phyloP scores from a whole-genome alignment of 2,888 invertebrate genomes.

The Chrysolina oricalcia region DNA sequence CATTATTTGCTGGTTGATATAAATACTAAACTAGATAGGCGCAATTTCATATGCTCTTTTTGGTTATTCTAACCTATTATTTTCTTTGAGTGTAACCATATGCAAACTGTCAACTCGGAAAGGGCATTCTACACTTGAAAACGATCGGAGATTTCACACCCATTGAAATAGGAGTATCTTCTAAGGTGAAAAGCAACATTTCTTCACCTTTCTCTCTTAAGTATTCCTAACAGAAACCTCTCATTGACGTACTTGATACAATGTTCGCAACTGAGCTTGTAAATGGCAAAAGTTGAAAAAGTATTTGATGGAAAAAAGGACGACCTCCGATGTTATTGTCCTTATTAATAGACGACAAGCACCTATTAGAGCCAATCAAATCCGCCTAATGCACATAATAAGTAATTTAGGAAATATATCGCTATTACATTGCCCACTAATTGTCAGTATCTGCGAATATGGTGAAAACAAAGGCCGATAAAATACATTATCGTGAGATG shows the following conservation, averaged over 20 bases:
- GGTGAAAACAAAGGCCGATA: constrained; percentile 25
- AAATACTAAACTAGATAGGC: too few species aligned
- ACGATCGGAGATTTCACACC: too few species aligned
- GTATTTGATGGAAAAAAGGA: not conserved
- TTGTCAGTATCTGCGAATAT: constrained; percentile 21
- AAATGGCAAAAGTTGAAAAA: not conserved
- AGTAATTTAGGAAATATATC: constrained; percentile 4
- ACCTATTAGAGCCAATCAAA: constrained; percentile 12
- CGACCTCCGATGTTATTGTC: not conserved
- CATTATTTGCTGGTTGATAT: too few species aligned
- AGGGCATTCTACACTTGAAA: too few species aligned
- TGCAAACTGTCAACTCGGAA: too few species aligned
- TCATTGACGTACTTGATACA: not conserved
- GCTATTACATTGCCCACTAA: constrained; percentile 4
- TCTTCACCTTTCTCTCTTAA: too few species aligned
- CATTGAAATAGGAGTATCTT: too few species aligned
- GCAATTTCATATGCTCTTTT: too few species aligned
- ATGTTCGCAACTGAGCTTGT: not conserved
- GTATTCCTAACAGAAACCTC: too few species aligned
- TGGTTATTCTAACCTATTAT: too few species aligned
- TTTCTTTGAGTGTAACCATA: too few species aligned
- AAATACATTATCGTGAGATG: constrained; percentile 34
- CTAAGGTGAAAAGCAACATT: too few species aligned
- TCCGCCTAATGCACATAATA: constrained; percentile 12
- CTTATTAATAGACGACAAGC: constrained; percentile 5